Evolutionary conservation across 37 sponge, comb jelly and placozoan genomes (phyloP).

Genomic region (Geodia barretti): DNA sequence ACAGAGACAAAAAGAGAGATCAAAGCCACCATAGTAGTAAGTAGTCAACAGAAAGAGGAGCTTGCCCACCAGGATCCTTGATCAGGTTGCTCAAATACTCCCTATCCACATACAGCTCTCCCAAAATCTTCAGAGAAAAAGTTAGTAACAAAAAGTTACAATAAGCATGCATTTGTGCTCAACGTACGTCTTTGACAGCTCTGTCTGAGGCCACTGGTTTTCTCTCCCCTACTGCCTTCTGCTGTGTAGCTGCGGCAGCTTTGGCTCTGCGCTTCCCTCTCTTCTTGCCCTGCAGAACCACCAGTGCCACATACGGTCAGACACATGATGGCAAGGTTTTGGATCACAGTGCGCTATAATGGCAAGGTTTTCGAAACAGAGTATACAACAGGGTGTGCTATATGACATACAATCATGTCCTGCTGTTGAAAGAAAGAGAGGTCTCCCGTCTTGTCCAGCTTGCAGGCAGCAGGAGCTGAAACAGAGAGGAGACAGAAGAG

Average conservation of each 20-base stretch:
- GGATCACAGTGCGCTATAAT: background rate
- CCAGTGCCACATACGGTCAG: background rate
- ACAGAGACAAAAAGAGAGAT: too few relatives aligned
- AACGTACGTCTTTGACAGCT: conserved; percentile 80
- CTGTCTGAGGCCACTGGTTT: conserved; percentile 83
- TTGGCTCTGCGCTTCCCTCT: conserved; percentile 68
- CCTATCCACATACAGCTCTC: conserved; percentile 92
- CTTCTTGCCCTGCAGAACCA: conserved; percentile 66
- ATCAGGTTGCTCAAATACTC: conserved; percentile 87
- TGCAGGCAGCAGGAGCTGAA: conserved; percentile 87
- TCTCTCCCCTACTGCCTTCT: conserved; percentile 37
- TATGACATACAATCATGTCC: conserved; percentile 57
- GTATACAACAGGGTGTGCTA: background rate
- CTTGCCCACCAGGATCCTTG: conserved; percentile 76
- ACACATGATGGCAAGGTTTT: background rate
- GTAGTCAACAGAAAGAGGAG: conserved; percentile 40
- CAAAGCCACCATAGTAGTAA: background rate
- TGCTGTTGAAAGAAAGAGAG: conserved; percentile 90
- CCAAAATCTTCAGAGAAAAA: conserved; percentile 70
- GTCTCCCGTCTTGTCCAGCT: conserved; percentile 92
- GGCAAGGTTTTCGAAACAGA: background rate
- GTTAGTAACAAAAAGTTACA: conserved; percentile 1
- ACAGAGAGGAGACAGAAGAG: too few relatives aligned
- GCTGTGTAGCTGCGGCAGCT: conserved; percentile 27
- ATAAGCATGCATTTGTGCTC: background rate